Percentiles rank a stretch among this genome's conserved stretches.
These are phyloP conservation scores for Campoletis sonorensis DNA, from an alignment of 1,140 invertebrate genomes.

Conservation along the genomic window DNA sequence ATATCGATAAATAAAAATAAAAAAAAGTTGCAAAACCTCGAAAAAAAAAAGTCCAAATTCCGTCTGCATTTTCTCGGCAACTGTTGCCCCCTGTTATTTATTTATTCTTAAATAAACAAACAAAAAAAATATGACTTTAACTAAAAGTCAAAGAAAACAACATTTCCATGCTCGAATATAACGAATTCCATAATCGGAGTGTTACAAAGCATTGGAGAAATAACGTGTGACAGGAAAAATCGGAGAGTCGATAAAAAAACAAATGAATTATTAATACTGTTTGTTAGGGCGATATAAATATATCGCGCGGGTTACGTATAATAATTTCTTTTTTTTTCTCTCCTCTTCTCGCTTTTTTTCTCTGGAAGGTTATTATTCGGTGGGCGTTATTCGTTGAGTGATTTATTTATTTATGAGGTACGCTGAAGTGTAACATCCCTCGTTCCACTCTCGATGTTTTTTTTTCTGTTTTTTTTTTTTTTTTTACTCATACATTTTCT, in stretches of 20 bases:
- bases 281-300: neutral
- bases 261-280: conserved; percentile 9
- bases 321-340: neutral
- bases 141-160: neutral
- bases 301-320: conserved; percentile 7
- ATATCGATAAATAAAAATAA: neutral
- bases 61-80: no score
- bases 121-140: neutral
- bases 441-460: conserved; percentile 16
- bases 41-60: no score
- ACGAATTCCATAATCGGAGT: no score
- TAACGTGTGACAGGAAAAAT: neutral
- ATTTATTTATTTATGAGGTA: conserved; percentile 41
- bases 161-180: no score
- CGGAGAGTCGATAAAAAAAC: neutral
- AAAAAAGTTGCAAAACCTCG: neutral
- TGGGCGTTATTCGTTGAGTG: conserved; percentile 41
- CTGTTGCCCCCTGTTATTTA: no score
- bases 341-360: neutral
- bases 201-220: no score
- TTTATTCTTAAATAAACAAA: no score
- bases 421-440: conserved; percentile 2
- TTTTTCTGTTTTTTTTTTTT: neutral
- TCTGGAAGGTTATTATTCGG: conserved; percentile 32
- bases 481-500: neutral